Base-by-base conservation (phyloP, 2,888 invertebrate genomes). In the Branchipolynoe longqiensis region DNA sequence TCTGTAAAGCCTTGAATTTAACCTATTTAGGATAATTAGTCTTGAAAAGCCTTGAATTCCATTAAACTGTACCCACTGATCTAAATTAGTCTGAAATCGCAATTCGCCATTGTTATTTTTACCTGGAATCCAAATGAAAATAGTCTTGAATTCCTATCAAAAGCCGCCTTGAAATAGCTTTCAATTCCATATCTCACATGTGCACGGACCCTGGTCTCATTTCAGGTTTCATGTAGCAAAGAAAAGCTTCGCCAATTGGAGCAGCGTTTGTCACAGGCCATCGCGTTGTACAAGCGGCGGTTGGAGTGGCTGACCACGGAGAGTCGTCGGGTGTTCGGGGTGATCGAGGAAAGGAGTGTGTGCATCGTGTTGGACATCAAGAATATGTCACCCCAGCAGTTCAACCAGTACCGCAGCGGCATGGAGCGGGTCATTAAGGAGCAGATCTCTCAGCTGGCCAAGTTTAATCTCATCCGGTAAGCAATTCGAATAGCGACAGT, bases 281-380 rank as follows among this genome's bases (percentile, higher is more conserved):
- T 93, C 48, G 78, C 87, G 31, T 89, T 93, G 82, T 93, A 92
- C 86, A 91, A 91, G 56, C 89, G 92, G 0, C 90, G 94, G 18
- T 89, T 94, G 25, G 91, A 92, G 59, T 94, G 94, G 93, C 88
- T 94, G 86, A 94, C 93, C 0, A 90, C 92, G 12, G 93, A 93
- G 82, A 93, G 93, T 87, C 89, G 94, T 8, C 90, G 93, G 4
- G 86, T 92, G 38, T 94, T 94, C 90, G 94, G 94, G 36, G 92
- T 94, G 3, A 90, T 94, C 36, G 91, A 92, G 87, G 94, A 94
- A 88, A 91, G 90, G 64, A 89, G 89, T 14, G 88, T 93, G 3
- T 90, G 91, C 22, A 90, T 94, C 74, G 92, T 94, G 6, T 88
- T 93, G 56, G 93, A 93, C 89, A 92, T 93, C 56, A 90, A 91